Conservation (phyloP, 1,140 invertebrate species). For the Hermetia illucens region DNA sequence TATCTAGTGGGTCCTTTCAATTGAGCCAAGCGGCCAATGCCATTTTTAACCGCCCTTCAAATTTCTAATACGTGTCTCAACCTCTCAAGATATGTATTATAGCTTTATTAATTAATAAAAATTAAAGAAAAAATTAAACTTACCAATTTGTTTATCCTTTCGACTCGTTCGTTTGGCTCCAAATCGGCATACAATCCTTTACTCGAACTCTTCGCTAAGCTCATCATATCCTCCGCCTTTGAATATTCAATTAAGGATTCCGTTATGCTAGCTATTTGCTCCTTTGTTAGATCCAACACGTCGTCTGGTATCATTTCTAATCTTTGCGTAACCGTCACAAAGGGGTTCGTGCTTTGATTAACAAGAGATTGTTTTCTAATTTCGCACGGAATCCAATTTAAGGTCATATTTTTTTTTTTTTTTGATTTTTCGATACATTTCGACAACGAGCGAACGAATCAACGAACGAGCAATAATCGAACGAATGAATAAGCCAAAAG, state of each 20-base stretch:
- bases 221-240: constrained; percentile 49
- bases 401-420: too few relatives aligned
- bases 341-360: constrained; percentile 16
- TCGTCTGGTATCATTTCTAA: constrained; percentile 20
- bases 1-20: too few relatives aligned
- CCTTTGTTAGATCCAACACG: constrained; percentile 13
- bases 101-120: neutral
- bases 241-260: constrained; percentile 20
- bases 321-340: constrained; percentile 19
- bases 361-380: constrained; percentile 23
- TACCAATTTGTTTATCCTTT: constrained; percentile 54
- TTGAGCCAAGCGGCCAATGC: too few relatives aligned
- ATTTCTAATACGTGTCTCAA: too few relatives aligned
- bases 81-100: too few relatives aligned
- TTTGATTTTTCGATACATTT: too few relatives aligned
- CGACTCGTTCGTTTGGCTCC: constrained; percentile 39
- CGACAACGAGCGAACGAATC: too few relatives aligned
- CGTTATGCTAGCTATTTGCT: constrained; percentile 20
- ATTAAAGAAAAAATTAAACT: constrained; percentile 11
- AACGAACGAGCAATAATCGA: too few relatives aligned
- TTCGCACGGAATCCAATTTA: too few relatives aligned
- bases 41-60: too few relatives aligned
- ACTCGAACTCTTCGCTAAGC: constrained; percentile 58
- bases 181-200: constrained; percentile 49
- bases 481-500: too few relatives aligned